These are phyloP conservation scores for Bathynomus jamesi DNA, from an alignment of 1,140 invertebrate species.

Conservation along the genomic window DNA sequence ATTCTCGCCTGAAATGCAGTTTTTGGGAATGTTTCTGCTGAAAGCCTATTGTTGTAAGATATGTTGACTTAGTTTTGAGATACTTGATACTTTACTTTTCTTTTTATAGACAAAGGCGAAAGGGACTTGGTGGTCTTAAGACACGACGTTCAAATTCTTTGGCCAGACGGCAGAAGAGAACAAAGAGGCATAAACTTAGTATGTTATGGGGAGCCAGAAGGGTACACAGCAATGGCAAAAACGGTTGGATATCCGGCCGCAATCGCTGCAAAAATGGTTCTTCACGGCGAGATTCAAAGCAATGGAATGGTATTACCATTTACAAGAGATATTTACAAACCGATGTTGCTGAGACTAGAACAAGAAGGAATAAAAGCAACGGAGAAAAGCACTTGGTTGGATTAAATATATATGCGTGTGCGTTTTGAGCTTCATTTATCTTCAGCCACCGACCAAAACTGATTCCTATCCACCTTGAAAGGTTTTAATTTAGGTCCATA, in stretches of 20 bases:
- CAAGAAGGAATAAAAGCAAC: constrained; percentile 75
- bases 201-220: constrained; percentile 74
- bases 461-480: too few relatives aligned
- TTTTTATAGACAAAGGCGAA: constrained; percentile 49
- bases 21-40: too few relatives aligned
- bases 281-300: constrained; percentile 85
- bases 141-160: constrained; percentile 84
- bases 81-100: neutral
- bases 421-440: too few relatives aligned
- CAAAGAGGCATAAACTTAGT: constrained; percentile 83
- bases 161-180: constrained; percentile 80
- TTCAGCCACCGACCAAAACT: too few relatives aligned
- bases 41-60: too few relatives aligned
- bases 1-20: too few relatives aligned
- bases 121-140: constrained; percentile 88
- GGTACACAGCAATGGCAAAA: constrained; percentile 94
- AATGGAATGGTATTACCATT: constrained; percentile 87
- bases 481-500: too few relatives aligned
- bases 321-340: constrained; percentile 79
- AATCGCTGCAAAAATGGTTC: constrained; percentile 87
- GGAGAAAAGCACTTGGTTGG: constrained; percentile 47
- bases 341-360: constrained; percentile 73
- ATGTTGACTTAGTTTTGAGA: too few relatives aligned
- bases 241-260: constrained; percentile 94
- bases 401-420: too few relatives aligned